A percentile compares a stretch with the other conserved stretches of the same genome.
Evolutionary conservation across 2,113 vertebrate species (phyloP).

Genomic region (Odocoileus hemionus): DNA sequence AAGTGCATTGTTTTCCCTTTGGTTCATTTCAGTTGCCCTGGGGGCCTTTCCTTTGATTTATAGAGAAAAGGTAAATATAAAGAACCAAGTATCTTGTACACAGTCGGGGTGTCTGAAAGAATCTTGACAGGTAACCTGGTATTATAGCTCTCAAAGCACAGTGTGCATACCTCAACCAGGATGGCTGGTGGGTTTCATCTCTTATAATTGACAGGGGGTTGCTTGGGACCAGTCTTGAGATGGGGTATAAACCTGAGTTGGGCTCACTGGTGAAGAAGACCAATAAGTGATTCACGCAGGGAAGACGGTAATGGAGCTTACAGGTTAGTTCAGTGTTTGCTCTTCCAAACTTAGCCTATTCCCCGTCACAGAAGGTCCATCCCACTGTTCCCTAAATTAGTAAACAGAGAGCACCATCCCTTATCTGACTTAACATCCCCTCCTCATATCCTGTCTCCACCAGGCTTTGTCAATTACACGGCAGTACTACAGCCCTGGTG

Average conservation of each 20-base stretch:
- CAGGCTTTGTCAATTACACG: neutral
- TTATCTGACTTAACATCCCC: neutral
- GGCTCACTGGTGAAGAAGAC: neutral
- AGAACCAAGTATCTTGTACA: neutral
- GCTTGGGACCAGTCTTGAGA: neutral
- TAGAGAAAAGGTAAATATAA: neutral
- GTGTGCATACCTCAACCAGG: fast-evolving
- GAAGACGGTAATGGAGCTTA: neutral
- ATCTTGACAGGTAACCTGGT: neutral
- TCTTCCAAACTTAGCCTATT: neutral
- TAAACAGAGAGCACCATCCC: neutral
- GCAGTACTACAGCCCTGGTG: neutral
- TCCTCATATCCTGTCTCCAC: too few relatives aligned
- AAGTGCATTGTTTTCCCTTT: neutral
- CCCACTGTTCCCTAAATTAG: neutral
- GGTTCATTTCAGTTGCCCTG: neutral
- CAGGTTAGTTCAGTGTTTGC: neutral
- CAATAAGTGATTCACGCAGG: neutral
- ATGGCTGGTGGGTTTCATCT: neutral
- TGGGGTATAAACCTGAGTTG: neutral
- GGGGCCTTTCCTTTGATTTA: neutral
- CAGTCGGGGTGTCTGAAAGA: neutral
- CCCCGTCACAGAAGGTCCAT: neutral
- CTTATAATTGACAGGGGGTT: neutral
- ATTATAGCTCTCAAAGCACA: neutral